Evolutionary conservation across 1,140 invertebrate genomes (phyloP).

Genomic region (Micrasema longulum): DNA sequence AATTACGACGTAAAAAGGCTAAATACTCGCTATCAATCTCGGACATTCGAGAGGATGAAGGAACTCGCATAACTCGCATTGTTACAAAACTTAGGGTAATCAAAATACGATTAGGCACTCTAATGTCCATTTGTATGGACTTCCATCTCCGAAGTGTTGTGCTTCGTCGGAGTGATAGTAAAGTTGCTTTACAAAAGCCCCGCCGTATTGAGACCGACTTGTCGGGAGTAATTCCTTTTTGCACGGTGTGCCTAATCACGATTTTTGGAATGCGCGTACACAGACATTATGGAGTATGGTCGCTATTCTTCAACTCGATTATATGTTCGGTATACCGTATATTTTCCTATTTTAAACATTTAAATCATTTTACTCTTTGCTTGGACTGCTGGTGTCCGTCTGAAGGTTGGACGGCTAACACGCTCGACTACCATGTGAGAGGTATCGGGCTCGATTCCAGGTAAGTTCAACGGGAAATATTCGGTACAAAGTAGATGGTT

Average conservation of each 20-base stretch:
- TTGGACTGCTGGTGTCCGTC: no score
- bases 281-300: neutral
- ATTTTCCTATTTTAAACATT: no score
- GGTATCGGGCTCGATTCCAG: no score
- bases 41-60: neutral
- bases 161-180: no score
- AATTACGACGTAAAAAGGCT: slow-evolving; percentile 22
- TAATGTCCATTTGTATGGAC: slow-evolving; percentile 6
- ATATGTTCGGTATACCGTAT: no score
- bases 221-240: neutral
- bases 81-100: slow-evolving; percentile 35
- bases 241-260: slow-evolving; percentile 4
- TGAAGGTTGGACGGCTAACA: no score
- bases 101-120: slow-evolving; percentile 43
- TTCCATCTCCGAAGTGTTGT: neutral
- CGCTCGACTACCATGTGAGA: no score
- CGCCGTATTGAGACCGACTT: no score
- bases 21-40: slow-evolving; percentile 37
- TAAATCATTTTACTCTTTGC: no score
- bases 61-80: slow-evolving; percentile 17
- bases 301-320: neutral
- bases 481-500: no score
- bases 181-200: no score
- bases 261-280: neutral
- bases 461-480: no score